Base-by-base conservation (phyloP, 2,888 invertebrate genomes). In the Gymnocheta viridis region DNA sequence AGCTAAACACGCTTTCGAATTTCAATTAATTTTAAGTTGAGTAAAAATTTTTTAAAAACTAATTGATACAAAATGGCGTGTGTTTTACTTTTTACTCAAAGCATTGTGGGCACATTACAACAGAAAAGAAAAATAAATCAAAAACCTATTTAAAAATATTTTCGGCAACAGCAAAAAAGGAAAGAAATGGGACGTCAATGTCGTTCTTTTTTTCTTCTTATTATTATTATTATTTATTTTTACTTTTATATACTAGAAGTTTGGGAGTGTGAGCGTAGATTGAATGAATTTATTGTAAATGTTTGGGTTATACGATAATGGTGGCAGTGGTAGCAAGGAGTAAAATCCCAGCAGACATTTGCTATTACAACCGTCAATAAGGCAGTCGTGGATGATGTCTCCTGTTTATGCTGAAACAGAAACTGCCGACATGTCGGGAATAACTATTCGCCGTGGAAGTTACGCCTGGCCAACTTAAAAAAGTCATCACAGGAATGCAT, bases 261-360 rank as follows among this genome's bases (percentile, higher is more conserved):
- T 35, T 70, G 56, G 29, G 22, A 54, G 69, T 14, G 41, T 32
- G 22, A 41, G 27, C 41, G 56, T 56, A 54, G 38, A 54, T 54
- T 69, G 19, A 54, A 69, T 69, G 27, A 27, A 54, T 69, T 58
- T 56, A 44, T 70, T 58, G 29, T 58, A 29, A 58, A 58, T 58
- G 70, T 56, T 44, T 56, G 5, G 12, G 41, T 54, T 38, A 14
- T 24, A 12, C 4, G 1, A 29, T 12, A 27, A 10, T 19, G 47
- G 27, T 32, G 14, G 32, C n/a, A 14, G 24, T n/a, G 24, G 41
- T 24, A 12, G 49, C n/a, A 22, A 35, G 24, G 17, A 44, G 24
- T 62, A 41, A 27, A 41, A 41, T 14, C 47, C 47, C 47, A 2
- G 47, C 47, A 47, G 19, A 17, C 47, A 19, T 19, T 47, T 47